These are phyloP conservation scores for Callipepla californica DNA, from an alignment of 2,113 vertebrate genomes.

Conservation along the genomic window DNA sequence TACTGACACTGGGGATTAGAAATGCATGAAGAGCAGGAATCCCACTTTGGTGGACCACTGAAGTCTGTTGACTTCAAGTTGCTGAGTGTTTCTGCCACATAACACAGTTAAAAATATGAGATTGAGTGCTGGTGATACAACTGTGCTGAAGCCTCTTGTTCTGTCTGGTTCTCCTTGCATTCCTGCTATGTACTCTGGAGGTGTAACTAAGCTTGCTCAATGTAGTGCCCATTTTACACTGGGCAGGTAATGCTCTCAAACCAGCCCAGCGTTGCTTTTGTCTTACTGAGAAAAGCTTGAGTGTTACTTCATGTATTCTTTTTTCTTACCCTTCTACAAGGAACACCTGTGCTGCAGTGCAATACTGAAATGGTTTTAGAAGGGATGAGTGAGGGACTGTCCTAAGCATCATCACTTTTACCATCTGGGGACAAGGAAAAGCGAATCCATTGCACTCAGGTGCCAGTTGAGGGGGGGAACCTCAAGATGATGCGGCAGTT, in stretches of 20 bases:
- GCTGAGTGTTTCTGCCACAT: neutral
- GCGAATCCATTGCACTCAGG: neutral
- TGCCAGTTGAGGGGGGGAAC: neutral
- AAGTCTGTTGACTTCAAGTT: no score
- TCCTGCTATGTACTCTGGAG: neutral
- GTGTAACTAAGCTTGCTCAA: neutral
- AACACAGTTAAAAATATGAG: neutral
- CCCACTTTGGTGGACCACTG: neutral
- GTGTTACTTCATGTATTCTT: neutral
- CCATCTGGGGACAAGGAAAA: neutral
- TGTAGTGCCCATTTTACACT: neutral
- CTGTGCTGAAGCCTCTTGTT: neutral
- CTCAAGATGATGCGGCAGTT: neutral
- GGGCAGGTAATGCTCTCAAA: no score
- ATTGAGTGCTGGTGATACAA: neutral
- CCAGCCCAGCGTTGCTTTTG: neutral
- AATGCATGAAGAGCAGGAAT: fast-evolving
- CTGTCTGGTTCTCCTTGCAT: neutral
- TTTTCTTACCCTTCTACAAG: neutral
- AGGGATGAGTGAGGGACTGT: neutral
- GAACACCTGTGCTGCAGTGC: neutral
- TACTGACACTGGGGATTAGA: neutral
- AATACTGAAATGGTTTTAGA: neutral
- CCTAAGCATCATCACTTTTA: neutral
- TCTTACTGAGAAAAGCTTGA: neutral